phyloP scores from a whole-genome alignment of 2,797 vertebrate genomes.

The Cryptoprocta ferox region DNA sequence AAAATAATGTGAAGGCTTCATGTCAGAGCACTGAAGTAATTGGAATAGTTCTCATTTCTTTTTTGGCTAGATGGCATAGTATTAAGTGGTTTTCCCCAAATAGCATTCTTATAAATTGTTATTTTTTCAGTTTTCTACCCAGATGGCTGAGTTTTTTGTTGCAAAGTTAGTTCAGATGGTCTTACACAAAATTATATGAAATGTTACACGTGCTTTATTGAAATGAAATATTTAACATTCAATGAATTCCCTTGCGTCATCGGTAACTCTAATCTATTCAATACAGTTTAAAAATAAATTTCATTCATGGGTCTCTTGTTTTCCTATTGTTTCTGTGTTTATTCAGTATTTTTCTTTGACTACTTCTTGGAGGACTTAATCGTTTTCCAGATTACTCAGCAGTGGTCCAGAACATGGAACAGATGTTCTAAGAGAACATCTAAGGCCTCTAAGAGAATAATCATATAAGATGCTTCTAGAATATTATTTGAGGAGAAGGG shows the following conservation, averaged over 20 bases:
- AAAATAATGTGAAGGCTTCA: constrained; percentile 13
- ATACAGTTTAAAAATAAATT: constrained; percentile 43
- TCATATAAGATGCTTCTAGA: background rate
- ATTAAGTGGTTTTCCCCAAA: constrained; percentile 28
- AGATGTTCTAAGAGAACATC: no score
- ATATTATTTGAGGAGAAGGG: background rate
- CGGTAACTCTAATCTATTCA: constrained; percentile 26
- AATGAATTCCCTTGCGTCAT: constrained; percentile 9
- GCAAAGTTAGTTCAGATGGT: constrained; percentile 55
- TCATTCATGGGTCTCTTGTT: constrained; percentile 38
- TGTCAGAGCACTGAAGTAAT: background rate
- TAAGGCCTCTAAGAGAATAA: background rate
- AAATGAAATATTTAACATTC: constrained; percentile 54
- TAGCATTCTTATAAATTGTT: constrained; percentile 26
- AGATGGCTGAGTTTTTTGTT: constrained; percentile 26
- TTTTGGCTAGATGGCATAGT: background rate
- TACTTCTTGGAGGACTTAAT: background rate
- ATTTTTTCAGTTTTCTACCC: constrained; percentile 54
- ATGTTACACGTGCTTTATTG: background rate
- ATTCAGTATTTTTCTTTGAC: constrained; percentile 25
- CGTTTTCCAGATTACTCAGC: background rate
- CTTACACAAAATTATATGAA: constrained; percentile 16
- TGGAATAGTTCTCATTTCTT: background rate
- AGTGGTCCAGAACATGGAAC: background rate
- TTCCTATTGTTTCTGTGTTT: constrained; percentile 37